Evolutionary conservation across 2,888 invertebrate genomes (phyloP).

Genomic region (Chaitophorus viminalis): DNA sequence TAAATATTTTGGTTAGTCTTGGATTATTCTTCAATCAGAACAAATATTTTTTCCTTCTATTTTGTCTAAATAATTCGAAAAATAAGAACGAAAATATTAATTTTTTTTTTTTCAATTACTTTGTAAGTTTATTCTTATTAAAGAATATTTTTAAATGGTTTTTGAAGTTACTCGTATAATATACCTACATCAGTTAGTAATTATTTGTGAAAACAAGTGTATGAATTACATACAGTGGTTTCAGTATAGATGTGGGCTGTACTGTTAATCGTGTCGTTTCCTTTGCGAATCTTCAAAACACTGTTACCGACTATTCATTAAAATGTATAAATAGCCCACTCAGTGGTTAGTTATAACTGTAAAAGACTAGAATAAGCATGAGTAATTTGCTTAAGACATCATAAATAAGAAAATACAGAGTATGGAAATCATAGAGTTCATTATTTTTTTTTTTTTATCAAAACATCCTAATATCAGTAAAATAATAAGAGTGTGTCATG

Average conservation of each 20-base stretch:
- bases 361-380: slow-evolving; percentile 32
- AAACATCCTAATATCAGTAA: neutral
- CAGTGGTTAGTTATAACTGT: slow-evolving; percentile 13
- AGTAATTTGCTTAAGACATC: slow-evolving; percentile 24
- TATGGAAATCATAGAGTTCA: neutral
- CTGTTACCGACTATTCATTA: slow-evolving; percentile 43
- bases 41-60: neutral
- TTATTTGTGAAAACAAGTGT: neutral
- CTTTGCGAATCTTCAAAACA: slow-evolving; percentile 39
- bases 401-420: slow-evolving; percentile 1
- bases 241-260: slow-evolving; percentile 11
- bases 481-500: neutral
- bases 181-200: neutral
- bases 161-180: neutral
- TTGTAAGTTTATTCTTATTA: neutral
- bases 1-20: neutral
- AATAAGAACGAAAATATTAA: neutral
- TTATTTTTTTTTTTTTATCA: neutral
- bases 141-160: neutral
- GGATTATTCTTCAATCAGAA: too few species aligned
- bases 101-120: neutral
- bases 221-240: neutral
- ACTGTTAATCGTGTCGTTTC: slow-evolving; percentile 27
- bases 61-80: neutral
- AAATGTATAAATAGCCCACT: slow-evolving; percentile 44